Evolutionary conservation across 1,140 invertebrate genomes (phyloP).

Genomic region (Trichonephila clavata): DNA sequence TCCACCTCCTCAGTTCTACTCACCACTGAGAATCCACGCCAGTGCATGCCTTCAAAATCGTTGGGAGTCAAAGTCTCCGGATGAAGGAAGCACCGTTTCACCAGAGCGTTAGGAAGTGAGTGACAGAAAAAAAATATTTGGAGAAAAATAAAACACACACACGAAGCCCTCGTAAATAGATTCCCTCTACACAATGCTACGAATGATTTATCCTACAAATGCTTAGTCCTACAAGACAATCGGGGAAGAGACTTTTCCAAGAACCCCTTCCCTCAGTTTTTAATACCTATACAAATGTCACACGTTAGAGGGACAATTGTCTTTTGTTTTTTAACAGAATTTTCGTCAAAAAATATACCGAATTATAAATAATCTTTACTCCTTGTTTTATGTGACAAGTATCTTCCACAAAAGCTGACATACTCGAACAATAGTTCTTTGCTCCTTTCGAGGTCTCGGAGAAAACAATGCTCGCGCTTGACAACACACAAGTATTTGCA

Average conservation of each 20-base stretch:
- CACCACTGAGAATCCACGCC: not conserved
- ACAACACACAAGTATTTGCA: not conserved
- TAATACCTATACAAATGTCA: slow-evolving; percentile 75
- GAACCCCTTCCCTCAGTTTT: slow-evolving; percentile 36
- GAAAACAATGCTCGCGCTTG: slow-evolving; percentile 66
- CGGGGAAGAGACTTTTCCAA: slow-evolving; percentile 41
- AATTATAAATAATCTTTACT: slow-evolving; percentile 72
- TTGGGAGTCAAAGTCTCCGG: not conserved
- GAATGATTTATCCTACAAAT: slow-evolving; percentile 18
- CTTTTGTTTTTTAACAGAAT: slow-evolving; percentile 75
- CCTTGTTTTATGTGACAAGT: slow-evolving; percentile 74
- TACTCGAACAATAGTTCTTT: slow-evolving; percentile 73
- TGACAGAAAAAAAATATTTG: not conserved
- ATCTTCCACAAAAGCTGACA: slow-evolving; percentile 73
- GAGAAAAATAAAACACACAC: not conserved
- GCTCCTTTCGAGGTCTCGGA: slow-evolving; percentile 34
- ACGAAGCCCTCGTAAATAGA: not conserved
- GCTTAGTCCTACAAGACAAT: slow-evolving; percentile 41
- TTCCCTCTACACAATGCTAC: not conserved
- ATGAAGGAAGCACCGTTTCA: not conserved
- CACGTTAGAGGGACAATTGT: slow-evolving; percentile 63
- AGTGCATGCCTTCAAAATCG: not conserved
- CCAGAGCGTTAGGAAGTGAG: slow-evolving; percentile 20
- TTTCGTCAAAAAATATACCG: slow-evolving; percentile 68
- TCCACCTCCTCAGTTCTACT: too few species aligned